Evolutionary conservation across 1,140 invertebrate genomes (phyloP).

Genomic region (Hestina assimilis): DNA sequence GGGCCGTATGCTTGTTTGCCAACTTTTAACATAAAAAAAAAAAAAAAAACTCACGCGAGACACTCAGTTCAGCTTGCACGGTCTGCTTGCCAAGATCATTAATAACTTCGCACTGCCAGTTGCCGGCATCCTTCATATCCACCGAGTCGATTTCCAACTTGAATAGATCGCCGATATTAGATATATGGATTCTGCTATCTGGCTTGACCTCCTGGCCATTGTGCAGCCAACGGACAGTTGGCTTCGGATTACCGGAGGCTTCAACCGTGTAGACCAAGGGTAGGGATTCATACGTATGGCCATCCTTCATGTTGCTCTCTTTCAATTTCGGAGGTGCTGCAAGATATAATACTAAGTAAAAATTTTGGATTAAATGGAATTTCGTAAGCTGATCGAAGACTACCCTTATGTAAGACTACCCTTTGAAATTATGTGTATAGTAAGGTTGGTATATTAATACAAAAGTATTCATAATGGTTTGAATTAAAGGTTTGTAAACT

Average conservation of each 20-base stretch:
- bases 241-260: slow-evolving; percentile 85
- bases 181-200: slow-evolving; percentile 81
- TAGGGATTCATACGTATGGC: slow-evolving; percentile 86
- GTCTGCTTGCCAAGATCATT: slow-evolving; percentile 88
- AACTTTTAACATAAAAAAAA: not conserved
- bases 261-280: slow-evolving; percentile 85
- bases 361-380: slow-evolving; percentile 1
- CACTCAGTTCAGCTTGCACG: slow-evolving; percentile 83
- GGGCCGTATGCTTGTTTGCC: too few relatives aligned
- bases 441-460: too few relatives aligned
- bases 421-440: not conserved
- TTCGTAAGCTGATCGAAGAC: not conserved
- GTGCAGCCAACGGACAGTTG: slow-evolving; percentile 88
- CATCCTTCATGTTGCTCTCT: slow-evolving; percentile 85
- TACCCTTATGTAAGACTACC: not conserved
- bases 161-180: slow-evolving; percentile 85
- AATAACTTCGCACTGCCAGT: slow-evolving; percentile 86
- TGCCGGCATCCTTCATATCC: slow-evolving; percentile 85
- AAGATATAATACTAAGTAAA: slow-evolving; percentile 34
- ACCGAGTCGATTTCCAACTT: slow-evolving; percentile 84
- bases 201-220: slow-evolving; percentile 83
- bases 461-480: too few relatives aligned
- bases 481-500: too few relatives aligned
- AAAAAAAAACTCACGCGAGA: slow-evolving; percentile 81
- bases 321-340: slow-evolving; percentile 86